Conservation (phyloP, 1,140 invertebrate genomes). For the Drosophila ogumai region DNA sequence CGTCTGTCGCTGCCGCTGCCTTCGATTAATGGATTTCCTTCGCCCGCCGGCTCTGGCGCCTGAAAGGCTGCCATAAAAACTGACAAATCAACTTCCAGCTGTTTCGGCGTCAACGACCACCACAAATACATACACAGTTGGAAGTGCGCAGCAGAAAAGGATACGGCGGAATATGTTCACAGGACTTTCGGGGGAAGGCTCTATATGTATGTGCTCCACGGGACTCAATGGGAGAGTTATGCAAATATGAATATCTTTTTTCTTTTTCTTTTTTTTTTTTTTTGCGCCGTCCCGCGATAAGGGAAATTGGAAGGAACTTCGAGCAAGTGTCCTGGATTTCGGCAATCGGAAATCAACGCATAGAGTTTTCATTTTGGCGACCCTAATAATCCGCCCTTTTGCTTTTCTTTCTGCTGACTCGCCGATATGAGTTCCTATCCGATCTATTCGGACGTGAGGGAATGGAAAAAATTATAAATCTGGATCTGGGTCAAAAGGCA, state of each 20-base stretch:
- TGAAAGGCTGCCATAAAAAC: slow-evolving; percentile 59
- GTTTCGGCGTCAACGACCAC: slow-evolving; percentile 57
- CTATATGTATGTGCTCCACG: slow-evolving; percentile 30
- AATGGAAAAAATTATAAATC: slow-evolving; percentile 54
- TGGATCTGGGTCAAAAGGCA: slow-evolving; percentile 55
- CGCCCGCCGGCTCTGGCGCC: slow-evolving; percentile 38
- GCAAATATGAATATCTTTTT: slow-evolving; percentile 50
- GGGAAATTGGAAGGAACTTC: slow-evolving; percentile 10
- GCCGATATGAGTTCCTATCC: slow-evolving; percentile 39
- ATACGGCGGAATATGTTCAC: background rate
- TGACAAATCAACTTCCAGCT: slow-evolving; percentile 65
- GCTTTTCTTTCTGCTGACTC: slow-evolving; percentile 42
- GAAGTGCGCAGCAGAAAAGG: slow-evolving; percentile 37
- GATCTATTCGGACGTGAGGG: slow-evolving; percentile 33
- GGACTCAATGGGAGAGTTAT: slow-evolving; percentile 48
- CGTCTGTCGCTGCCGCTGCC: slow-evolving; percentile 1
- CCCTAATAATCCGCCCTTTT: slow-evolving; percentile 44
- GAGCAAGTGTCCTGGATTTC: slow-evolving; percentile 30
- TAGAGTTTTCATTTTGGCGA: slow-evolving; percentile 36
- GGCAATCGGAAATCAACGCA: slow-evolving; percentile 38
- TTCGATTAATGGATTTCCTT: slow-evolving; percentile 53
- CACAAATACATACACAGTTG: slow-evolving; percentile 9
- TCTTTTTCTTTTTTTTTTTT: background rate
- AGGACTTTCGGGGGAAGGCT: slow-evolving; percentile 3
- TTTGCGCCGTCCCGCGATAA: slow-evolving; percentile 22